A percentile compares a stretch with the other conserved stretches of the same genome.
Conservation (phyloP, 2,113 vertebrate species). For the Echinops telfairi region DNA sequence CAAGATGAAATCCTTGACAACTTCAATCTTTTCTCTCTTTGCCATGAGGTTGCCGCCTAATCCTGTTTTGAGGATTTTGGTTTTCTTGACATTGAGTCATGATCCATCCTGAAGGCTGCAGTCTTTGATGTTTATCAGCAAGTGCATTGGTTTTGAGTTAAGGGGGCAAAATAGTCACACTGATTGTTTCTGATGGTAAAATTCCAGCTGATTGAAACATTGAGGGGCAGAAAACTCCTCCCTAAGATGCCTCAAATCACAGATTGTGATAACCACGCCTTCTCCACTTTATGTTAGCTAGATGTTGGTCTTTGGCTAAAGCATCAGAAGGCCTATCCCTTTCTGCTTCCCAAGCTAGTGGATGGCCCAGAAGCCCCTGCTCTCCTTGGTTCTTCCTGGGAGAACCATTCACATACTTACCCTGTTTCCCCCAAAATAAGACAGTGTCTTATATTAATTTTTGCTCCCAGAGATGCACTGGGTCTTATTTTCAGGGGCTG, state of each 20-base stretch:
- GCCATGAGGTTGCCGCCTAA: too few species aligned
- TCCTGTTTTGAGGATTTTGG: too few species aligned
- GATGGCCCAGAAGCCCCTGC: constrained; percentile 63
- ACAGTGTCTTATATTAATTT: too few species aligned
- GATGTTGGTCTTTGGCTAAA: constrained; percentile 59
- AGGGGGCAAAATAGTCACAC: background rate
- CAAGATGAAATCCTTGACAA: too few species aligned
- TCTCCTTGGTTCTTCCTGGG: constrained; percentile 47
- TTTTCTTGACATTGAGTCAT: too few species aligned
- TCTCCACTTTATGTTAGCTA: background rate
- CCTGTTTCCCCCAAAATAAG: too few species aligned
- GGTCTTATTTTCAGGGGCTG: too few species aligned
- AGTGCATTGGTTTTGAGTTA: background rate
- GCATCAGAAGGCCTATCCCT: constrained; percentile 34
- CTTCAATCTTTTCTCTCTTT: too few species aligned
- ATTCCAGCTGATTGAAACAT: background rate
- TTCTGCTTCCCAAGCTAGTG: constrained; percentile 51
- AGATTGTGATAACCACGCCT: constrained; percentile 19
- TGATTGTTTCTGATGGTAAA: constrained; percentile 10
- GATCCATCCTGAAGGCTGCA: too few species aligned
- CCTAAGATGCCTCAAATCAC: constrained; percentile 9
- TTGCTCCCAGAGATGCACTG: too few species aligned
- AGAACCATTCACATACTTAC: constrained; percentile 61
- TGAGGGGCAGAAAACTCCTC: background rate
- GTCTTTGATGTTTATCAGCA: too few species aligned